phyloP scores from a whole-genome alignment of 2,797 vertebrate species.

The Danio choprae region DNA sequence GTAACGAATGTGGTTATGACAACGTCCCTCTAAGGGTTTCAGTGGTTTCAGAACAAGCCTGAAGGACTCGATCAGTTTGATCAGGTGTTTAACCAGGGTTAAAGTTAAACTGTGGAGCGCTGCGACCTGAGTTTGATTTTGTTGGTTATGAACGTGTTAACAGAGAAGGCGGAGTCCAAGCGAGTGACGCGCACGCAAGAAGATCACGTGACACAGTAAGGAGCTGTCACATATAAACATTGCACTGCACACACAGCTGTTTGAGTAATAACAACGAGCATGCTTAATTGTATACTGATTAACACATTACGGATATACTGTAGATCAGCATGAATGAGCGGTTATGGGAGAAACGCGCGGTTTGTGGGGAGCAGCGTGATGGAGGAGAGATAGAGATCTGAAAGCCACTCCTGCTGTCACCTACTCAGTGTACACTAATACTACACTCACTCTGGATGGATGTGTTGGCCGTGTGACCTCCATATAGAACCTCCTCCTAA shows the following conservation, averaged over 20 bases:
- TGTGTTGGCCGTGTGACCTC: slow-evolving; percentile 3
- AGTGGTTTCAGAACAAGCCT: too few relatives aligned
- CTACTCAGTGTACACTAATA: not conserved
- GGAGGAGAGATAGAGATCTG: slow-evolving; percentile 32
- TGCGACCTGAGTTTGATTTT: too few relatives aligned
- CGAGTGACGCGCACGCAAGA: slow-evolving; percentile 13
- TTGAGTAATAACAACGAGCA: not conserved
- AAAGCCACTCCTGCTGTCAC: slow-evolving; percentile 12
- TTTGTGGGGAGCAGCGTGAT: not conserved
- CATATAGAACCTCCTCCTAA: not conserved
- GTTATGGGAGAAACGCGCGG: not conserved
- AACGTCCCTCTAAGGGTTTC: too few relatives aligned
- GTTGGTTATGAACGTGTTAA: slow-evolving; percentile 44
- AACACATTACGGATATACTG: not conserved
- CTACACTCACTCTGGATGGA: slow-evolving; percentile 3
- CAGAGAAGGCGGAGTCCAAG: not conserved
- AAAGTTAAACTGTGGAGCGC: too few relatives aligned
- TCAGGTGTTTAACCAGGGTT: too few relatives aligned
- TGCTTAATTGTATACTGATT: not conserved
- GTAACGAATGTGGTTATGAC: too few relatives aligned
- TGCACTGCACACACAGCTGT: not conserved
- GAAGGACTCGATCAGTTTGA: too few relatives aligned
- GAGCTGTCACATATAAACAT: slow-evolving; percentile 46
- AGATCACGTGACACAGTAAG: slow-evolving; percentile 35
- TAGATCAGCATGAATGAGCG: not conserved